Evolutionary conservation across 2,113 vertebrate genomes (phyloP), one percentile per base, ranked within the genome.

Genomic region (Apus apus): DNA sequence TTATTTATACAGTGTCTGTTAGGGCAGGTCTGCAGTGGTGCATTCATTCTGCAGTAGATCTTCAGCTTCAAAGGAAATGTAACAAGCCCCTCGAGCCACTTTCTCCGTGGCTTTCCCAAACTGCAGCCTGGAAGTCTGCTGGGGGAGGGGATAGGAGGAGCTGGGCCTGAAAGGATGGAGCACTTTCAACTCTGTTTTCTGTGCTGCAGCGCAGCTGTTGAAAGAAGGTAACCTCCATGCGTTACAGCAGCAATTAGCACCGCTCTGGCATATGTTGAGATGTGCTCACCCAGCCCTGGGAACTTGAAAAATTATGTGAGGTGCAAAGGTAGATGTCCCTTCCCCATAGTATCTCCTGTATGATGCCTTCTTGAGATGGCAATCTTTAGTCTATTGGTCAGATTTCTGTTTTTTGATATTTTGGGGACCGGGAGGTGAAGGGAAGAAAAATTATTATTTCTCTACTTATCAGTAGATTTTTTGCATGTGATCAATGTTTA

Each of bases 161-260:
- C 93, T 96, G 93, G 88, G 48, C 64, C 90, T 86, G 53, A 51
- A 95, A 80, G 82, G 85, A 73, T 64, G 57, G 90, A 85, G 90
- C 74, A 93, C 90, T 97, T 95, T 96, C 76, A 94, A 36, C 82
- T 94, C 64, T 54, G 36, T 58, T 65, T 71, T 95, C 58, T 86
- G 72, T 77, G 75, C 90, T 93, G 87, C 73, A 43, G 51, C 88
- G 46, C 94, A 96, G 94, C 90, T 96, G 89, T 79, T 93, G 87
- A 90, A 89, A 93, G 92, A 89, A 86, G 90, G 94, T 80, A 94
- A 78, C 60, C 48, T 80, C 83, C 65, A 20, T 15, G 90, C 6
- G 0, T 80, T 78, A 71, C 75, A 86, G 90, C 60, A 88, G 82
- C 92, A 91, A 85, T 93, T 94, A 91, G 88, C 61, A 13, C 51